These are phyloP conservation scores for Polypedilum pembai DNA, from an alignment of 1,140 invertebrate species.

Conservation along the genomic window DNA sequence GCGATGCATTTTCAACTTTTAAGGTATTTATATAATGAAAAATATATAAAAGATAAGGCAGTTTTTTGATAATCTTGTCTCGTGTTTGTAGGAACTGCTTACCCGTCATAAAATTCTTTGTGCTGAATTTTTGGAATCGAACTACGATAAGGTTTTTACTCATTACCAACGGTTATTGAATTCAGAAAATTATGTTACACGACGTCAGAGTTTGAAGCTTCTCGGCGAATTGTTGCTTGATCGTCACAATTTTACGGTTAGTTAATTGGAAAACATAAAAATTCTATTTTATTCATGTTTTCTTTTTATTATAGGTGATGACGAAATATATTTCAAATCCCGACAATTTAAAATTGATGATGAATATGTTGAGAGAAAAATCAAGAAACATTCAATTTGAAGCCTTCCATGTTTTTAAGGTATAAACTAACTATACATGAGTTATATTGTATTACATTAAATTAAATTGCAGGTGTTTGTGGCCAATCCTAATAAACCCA, in stretches of 20 bases:
- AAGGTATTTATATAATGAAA: conserved; percentile 63
- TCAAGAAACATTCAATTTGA: conserved; percentile 99
- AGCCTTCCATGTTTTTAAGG: conserved; percentile 99
- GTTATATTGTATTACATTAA: background rate
- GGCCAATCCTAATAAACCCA: conserved; percentile 99
- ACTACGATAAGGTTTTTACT: conserved; percentile 97
- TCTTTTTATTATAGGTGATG: conserved; percentile 65
- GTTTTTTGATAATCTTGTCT: background rate
- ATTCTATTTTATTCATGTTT: conserved; percentile 31
- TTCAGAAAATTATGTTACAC: conserved; percentile 97
- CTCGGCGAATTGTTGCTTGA: conserved; percentile 95
- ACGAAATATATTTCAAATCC: conserved; percentile 98
- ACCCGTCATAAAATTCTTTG: conserved; percentile 97
- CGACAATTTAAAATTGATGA: conserved; percentile 99
- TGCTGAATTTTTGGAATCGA: conserved; percentile 96
- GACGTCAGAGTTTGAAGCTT: conserved; percentile 94
- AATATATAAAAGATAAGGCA: no score
- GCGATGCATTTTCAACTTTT: conserved; percentile 99
- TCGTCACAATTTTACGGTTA: conserved; percentile 95
- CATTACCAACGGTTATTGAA: conserved; percentile 95
- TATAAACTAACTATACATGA: conserved; percentile 41
- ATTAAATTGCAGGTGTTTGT: conserved; percentile 80
- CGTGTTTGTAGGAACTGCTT: conserved; percentile 80
- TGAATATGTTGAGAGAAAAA: conserved; percentile 99
- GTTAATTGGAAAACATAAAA: conserved; percentile 40